Evolutionary conservation across 2,113 vertebrate genomes (phyloP).

Genomic region (Jaculus jaculus): DNA sequence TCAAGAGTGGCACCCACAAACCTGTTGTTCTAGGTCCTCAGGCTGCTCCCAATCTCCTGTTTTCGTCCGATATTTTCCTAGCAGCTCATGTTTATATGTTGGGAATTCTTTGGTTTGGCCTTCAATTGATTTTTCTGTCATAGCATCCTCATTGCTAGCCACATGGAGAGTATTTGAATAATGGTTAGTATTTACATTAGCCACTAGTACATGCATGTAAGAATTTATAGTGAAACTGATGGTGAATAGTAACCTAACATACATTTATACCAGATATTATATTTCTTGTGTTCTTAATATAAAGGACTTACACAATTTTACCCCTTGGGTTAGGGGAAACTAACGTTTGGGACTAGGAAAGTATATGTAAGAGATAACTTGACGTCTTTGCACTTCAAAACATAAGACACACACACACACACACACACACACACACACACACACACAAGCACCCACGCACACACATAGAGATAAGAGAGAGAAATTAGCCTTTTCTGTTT

Average conservation of each 20-base stretch:
- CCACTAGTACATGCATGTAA: neutral
- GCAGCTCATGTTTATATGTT: too few relatives aligned
- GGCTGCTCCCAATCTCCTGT: slow-evolving; percentile 83
- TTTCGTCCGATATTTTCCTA: slow-evolving; percentile 85
- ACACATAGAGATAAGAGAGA: neutral
- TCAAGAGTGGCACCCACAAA: slow-evolving; percentile 58
- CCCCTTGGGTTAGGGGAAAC: neutral
- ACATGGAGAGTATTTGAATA: slow-evolving; percentile 9
- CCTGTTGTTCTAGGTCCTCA: slow-evolving; percentile 88
- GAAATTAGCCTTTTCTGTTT: neutral
- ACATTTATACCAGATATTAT: slow-evolving; percentile 11
- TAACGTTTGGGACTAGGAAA: neutral
- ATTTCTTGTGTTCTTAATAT: slow-evolving; percentile 25
- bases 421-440: neutral
- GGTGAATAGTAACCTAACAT: neutral
- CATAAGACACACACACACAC: too few relatives aligned
- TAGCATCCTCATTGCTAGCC: slow-evolving; percentile 85
- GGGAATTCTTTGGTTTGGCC: slow-evolving; percentile 82
- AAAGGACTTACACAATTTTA: neutral
- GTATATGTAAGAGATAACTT: neutral
- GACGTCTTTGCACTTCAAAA: slow-evolving; percentile 8
- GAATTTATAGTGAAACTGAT: slow-evolving; percentile 23
- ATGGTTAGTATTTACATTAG: slow-evolving; percentile 12
- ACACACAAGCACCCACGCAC: neutral
- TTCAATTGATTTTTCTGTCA: slow-evolving; percentile 83